Evolutionary conservation across 2,888 invertebrate species (phyloP).

Genomic region (Eilema griseolum): DNA sequence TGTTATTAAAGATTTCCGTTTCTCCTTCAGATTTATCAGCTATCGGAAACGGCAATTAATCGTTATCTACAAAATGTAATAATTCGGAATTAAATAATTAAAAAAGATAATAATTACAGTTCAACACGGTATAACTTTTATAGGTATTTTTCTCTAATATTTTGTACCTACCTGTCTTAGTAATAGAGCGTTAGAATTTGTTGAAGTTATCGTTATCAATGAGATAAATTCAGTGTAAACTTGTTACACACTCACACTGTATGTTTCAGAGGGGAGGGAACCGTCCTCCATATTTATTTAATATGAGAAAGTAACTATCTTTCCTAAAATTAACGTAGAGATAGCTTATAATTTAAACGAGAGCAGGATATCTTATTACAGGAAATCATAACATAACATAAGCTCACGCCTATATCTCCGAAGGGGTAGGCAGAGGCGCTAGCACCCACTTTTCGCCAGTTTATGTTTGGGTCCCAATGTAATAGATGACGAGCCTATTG

Average conservation of each 20-base stretch:
- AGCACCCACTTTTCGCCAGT: too few species aligned
- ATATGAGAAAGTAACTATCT: not conserved
- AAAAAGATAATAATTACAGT: not conserved
- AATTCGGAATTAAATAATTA: too few species aligned
- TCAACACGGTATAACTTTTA: not conserved
- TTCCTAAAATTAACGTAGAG: not conserved
- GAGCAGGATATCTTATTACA: not conserved
- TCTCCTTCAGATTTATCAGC: too few species aligned
- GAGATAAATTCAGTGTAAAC: not conserved
- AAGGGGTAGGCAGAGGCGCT: too few species aligned
- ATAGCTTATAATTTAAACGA: not conserved
- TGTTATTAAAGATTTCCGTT: too few species aligned
- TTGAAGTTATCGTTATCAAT: slow-evolving; percentile 2
- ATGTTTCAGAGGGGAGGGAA: not conserved
- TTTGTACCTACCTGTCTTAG: not conserved
- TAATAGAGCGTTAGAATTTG: not conserved
- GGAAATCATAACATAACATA: too few species aligned
- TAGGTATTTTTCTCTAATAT: not conserved
- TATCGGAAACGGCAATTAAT: not conserved
- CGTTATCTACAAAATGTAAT: not conserved
- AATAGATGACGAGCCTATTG: too few species aligned
- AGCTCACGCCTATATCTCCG: too few species aligned
- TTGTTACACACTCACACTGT: not conserved
- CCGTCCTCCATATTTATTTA: not conserved
- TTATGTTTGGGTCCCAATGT: too few species aligned